A percentile compares a stretch with the other conserved stretches of the same genome.
These are phyloP conservation scores for Neelides sp. DNA, from an alignment of 1,140 invertebrate species.

Conservation along the genomic window DNA sequence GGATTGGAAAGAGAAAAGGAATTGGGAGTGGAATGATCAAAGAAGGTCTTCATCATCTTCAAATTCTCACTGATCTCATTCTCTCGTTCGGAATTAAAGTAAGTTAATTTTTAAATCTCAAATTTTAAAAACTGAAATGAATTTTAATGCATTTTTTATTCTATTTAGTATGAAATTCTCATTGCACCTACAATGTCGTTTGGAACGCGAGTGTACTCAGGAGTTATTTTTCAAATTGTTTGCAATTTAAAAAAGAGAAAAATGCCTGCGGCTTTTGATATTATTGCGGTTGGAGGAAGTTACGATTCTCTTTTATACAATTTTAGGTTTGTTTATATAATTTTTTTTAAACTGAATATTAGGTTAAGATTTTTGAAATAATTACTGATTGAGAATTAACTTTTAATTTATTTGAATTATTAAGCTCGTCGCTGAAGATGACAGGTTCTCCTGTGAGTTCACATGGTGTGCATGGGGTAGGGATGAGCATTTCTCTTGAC, in stretches of 20 bases:
- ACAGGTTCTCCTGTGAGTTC: slow-evolving; percentile 33
- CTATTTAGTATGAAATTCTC: slow-evolving; percentile 44
- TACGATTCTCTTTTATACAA: slow-evolving; percentile 41
- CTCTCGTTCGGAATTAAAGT: slow-evolving; percentile 61
- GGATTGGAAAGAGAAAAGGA: slow-evolving; percentile 47
- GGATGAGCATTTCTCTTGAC: slow-evolving; percentile 58
- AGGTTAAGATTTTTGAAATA: slow-evolving; percentile 15
- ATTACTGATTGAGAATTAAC: slow-evolving; percentile 19
- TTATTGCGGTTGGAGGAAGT: slow-evolving; percentile 52
- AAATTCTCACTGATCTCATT: slow-evolving; percentile 53
- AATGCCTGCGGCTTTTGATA: slow-evolving; percentile 41
- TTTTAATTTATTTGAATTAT: slow-evolving; percentile 31
- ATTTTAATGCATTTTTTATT: slow-evolving; percentile 15
- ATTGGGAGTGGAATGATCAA: slow-evolving; percentile 51
- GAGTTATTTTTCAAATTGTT: slow-evolving; percentile 58
- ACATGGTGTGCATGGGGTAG: slow-evolving; percentile 48
- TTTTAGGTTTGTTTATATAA: slow-evolving; percentile 31
- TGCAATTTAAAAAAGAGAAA: slow-evolving; percentile 48
- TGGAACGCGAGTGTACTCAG: slow-evolving; percentile 52
- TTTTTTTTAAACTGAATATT: not conserved
- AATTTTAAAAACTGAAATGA: slow-evolving; percentile 27
- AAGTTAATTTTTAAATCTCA: slow-evolving; percentile 21
- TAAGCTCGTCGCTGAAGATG: slow-evolving; percentile 36
- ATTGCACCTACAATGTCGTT: slow-evolving; percentile 51
- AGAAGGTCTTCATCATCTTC: slow-evolving; percentile 56